These are phyloP conservation scores for Diadophis punctatus DNA, from an alignment of 2,113 vertebrate genomes.

Conservation along the genomic window DNA sequence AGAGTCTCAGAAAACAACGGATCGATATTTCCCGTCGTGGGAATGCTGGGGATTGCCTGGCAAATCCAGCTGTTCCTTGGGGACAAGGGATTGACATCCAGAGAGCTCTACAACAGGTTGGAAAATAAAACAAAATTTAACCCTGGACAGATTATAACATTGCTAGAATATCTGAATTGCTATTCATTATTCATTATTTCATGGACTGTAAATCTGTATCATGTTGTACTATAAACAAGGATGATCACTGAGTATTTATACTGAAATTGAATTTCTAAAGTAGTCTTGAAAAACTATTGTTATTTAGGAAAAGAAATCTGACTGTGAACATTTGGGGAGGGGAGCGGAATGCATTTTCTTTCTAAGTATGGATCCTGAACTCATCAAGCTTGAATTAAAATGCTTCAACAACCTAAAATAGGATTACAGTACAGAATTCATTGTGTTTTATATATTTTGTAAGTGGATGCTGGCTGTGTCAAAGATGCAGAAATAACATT, in stretches of 20 bases:
- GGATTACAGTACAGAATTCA: background rate
- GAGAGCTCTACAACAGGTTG: constrained; percentile 94
- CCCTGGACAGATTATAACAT: background rate
- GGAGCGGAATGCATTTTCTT: background rate
- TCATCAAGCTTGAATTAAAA: background rate
- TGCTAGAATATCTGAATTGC: background rate
- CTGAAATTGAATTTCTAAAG: background rate
- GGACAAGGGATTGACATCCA: constrained; percentile 98
- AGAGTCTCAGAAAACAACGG: constrained; percentile 90
- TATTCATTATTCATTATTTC: background rate
- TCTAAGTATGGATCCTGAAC: background rate
- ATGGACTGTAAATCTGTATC: background rate
- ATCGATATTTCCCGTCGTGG: constrained; percentile 96
- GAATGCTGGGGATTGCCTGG: constrained; percentile 95
- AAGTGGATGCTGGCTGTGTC: background rate
- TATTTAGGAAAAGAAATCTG: background rate
- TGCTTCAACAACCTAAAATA: background rate
- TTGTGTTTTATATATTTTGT: background rate
- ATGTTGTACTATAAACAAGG: background rate
- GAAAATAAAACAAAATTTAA: background rate
- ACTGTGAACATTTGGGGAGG: too few species aligned
- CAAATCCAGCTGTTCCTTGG: constrained; percentile 97
- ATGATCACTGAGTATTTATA: background rate
- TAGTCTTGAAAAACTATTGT: background rate
- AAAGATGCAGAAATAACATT: background rate